Percentiles rank a stretch among this genome's conserved stretches.
phyloP scores from a whole-genome alignment of 2,888 invertebrate genomes.

The Microplitis manilae region DNA sequence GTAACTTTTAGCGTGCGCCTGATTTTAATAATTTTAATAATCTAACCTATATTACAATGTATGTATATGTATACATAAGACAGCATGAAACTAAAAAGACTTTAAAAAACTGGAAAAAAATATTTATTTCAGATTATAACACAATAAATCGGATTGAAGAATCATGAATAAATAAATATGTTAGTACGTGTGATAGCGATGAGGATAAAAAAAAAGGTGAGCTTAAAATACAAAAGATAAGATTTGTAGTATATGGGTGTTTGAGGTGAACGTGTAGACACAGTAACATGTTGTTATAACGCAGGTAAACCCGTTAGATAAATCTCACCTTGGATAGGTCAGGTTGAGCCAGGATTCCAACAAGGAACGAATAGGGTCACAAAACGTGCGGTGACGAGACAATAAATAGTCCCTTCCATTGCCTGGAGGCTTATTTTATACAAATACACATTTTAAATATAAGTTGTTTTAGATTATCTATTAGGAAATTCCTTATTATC shows the following conservation, averaged over 20 bases:
- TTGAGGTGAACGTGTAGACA: slow-evolving; percentile 29
- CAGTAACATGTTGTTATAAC: slow-evolving; percentile 49
- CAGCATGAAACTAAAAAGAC: too few species aligned
- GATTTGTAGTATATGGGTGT: slow-evolving; percentile 5
- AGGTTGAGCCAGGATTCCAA: slow-evolving; percentile 63
- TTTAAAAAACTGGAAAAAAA: too few species aligned
- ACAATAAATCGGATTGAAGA: too few species aligned
- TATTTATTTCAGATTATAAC: too few species aligned
- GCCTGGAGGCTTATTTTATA: too few species aligned
- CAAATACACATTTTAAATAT: too few species aligned
- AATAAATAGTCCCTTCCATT: too few species aligned
- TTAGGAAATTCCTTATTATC: too few species aligned
- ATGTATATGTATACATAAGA: background rate
- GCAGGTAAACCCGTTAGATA: slow-evolving; percentile 65
- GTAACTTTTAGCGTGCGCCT: background rate
- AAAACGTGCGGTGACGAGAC: too few species aligned
- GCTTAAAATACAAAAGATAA: slow-evolving; percentile 1
- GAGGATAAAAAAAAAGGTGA: background rate
- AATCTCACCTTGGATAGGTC: slow-evolving; percentile 68
- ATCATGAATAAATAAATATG: too few species aligned
- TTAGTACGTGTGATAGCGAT: too few species aligned
- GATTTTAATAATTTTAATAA: background rate
- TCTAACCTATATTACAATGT: background rate
- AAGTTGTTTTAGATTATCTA: too few species aligned
- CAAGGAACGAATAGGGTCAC: slow-evolving; percentile 59